Percentiles rank a stretch among this genome's conserved stretches.
These are phyloP conservation scores for Periophthalmus magnuspinnatus DNA, from an alignment of 2,797 vertebrate species.

Conservation along the genomic window DNA sequence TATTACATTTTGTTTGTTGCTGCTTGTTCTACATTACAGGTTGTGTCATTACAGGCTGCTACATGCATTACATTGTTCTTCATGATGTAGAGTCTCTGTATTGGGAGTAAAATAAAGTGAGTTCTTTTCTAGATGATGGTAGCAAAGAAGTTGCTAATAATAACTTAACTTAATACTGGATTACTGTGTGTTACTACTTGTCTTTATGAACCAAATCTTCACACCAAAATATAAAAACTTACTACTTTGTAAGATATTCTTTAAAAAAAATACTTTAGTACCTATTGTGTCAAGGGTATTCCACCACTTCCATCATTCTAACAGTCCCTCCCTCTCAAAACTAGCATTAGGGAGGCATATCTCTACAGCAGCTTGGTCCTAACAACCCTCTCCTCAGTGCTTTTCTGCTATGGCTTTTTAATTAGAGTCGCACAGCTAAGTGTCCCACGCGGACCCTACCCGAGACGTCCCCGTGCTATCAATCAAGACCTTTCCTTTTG, in stretches of 20 bases:
- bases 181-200: not conserved
- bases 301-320: constrained; percentile 46
- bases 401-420: constrained; percentile 79
- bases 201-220: not conserved
- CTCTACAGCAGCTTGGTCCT: constrained; percentile 62
- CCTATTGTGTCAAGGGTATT: not conserved
- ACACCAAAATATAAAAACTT: not conserved
- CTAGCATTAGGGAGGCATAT: constrained; percentile 46
- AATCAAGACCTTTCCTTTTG: constrained; percentile 73
- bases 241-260: not conserved
- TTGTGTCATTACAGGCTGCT: no score
- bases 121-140: no score
- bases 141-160: not conserved
- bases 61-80: no score
- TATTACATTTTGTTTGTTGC: no score
- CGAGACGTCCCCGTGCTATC: constrained; percentile 64
- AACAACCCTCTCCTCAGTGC: constrained; percentile 75
- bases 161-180: not conserved
- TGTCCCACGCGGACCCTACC: constrained; percentile 72
- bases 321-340: constrained; percentile 36
- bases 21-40: no score
- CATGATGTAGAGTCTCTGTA: no score
- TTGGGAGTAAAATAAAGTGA: no score
- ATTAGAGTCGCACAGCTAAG: constrained; percentile 76
- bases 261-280: not conserved